Base-by-base conservation (phyloP, 2,113 vertebrate species). In the Halcyon malimbica region DNA sequence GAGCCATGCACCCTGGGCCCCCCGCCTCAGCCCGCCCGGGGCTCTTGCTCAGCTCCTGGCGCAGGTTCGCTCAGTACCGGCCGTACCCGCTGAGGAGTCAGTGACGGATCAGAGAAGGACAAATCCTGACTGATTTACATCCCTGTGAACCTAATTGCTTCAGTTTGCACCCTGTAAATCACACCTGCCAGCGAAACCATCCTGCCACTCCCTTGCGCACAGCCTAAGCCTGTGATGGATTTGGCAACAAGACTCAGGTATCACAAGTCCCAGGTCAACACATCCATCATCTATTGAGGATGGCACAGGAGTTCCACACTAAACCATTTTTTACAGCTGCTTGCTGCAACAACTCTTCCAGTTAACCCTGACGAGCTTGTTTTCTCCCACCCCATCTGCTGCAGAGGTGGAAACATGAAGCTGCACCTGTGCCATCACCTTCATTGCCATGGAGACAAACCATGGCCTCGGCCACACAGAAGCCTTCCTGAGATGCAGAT, bases 91-190 rank as follows among this genome's bases (percentile, higher is more conserved):
- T 1, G 13, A 19, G 51, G 51, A 35, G 9, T 6, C 28, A 1
- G 53, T 1, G 50, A 44, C 1, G 8, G 74, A 68, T 37, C 21
- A 5, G 69, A 21, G 63, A 33, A 33, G 90, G 70, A 7, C 25
- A 35, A 77, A 68, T 68, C 64, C 81, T 21, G 76, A 24, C 85
- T 77, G 90, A 86, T 86, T 63, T 57, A 73, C 81, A 78, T 35
- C 81, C 76, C 42, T 9, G 14, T 70, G 59, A 92, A 62, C 65
- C 33, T 29, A 82, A 92, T 57, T 46, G 70, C 93, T 63, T 78
- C 64, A 23, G 54, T 87, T 92, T 62, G 53, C 65, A 87, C 90
- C 65, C 90, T 35, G 76, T 92, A 78, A 86, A 83, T 92, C 93
- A 73, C 11, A 74, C 60, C 85, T 29, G 90, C 77, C 86, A 63